A percentile compares a stretch with the other conserved stretches of the same genome.
Evolutionary conservation across 2,888 invertebrate species (phyloP).

Genomic region (Molorchus minor): DNA sequence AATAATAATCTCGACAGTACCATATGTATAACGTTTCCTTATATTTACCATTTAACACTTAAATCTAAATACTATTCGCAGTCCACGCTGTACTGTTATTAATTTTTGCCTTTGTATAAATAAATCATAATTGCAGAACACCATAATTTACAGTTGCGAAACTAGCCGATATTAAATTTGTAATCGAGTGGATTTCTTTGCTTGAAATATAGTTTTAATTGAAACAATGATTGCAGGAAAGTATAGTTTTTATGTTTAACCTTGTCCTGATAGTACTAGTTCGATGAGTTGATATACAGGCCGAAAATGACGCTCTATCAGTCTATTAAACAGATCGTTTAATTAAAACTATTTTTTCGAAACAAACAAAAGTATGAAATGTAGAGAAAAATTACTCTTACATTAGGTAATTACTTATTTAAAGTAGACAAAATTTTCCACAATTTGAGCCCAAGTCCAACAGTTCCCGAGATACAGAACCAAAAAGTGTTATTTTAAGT

Average conservation of each 20-base stretch:
- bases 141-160: conserved; percentile 5
- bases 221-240: conserved; percentile 22
- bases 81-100: not conserved
- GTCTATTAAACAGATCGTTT: not conserved
- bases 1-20: no score
- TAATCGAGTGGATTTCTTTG: conserved; percentile 14
- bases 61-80: not conserved
- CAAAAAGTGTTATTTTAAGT: no score
- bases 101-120: not conserved
- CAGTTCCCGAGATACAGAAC: no score
- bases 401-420: no score
- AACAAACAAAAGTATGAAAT: no score
- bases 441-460: no score
- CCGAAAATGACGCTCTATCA: not conserved
- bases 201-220: conserved; percentile 17
- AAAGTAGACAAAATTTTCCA: no score
- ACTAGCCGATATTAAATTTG: conserved; percentile 10
- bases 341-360: no score
- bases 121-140: conserved; percentile 9
- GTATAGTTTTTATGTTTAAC: conserved; percentile 22
- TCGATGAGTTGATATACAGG: conserved; percentile 7
- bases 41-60: no score
- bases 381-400: no score
- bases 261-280: conserved; percentile 23
- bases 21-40: no score